Conservation (phyloP, 2,797 vertebrate genomes). For the Halcyon badia region DNA sequence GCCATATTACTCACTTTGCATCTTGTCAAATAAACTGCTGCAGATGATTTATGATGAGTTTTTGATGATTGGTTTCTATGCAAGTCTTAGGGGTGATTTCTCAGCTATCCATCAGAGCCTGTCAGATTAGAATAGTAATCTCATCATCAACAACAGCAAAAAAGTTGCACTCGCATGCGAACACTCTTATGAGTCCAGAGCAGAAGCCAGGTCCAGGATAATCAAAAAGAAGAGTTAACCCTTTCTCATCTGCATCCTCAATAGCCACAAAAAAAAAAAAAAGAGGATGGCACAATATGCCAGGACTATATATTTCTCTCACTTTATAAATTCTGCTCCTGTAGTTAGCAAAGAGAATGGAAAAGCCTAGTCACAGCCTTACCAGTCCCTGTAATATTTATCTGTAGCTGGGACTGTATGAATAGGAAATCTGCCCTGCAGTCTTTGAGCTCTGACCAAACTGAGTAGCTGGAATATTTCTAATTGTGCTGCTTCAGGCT, state of each 20-base stretch:
- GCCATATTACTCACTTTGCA: background rate
- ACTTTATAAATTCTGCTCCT: background rate
- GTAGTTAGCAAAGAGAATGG: background rate
- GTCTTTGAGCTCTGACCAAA: background rate
- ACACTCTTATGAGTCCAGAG: background rate
- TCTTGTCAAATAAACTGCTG: constrained; percentile 35
- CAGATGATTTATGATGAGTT: constrained; percentile 3
- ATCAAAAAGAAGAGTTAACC: background rate
- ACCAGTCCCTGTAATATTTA: background rate
- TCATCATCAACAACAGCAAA: background rate
- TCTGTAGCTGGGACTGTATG: background rate
- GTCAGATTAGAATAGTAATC: constrained; percentile 41
- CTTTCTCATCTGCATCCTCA: background rate
- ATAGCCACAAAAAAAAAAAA: background rate
- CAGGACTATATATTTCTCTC: background rate
- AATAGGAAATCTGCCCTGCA: background rate
- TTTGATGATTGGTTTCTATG: background rate
- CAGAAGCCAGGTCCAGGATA: background rate
- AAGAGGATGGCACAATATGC: background rate
- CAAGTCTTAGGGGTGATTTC: constrained; percentile 25
- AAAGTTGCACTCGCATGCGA: background rate
- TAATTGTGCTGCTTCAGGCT: background rate
- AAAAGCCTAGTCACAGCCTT: background rate
- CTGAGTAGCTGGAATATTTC: background rate
- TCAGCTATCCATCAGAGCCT: background rate